Conservation (phyloP, 1,140 invertebrate species). For the Diabrotica undecimpunctata region DNA sequence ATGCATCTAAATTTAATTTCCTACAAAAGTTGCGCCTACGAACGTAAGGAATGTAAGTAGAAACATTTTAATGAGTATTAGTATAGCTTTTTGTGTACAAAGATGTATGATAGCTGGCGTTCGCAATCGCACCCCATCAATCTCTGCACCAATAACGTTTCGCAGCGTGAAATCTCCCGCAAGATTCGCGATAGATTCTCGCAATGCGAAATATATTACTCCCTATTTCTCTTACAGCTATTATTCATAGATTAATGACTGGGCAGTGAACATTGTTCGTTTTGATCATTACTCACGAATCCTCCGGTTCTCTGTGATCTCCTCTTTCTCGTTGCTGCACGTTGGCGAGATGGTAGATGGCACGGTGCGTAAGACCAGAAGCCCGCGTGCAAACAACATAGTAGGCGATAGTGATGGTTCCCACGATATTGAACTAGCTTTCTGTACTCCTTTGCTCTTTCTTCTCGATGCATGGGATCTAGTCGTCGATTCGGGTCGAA, state of each 20-base stretch:
- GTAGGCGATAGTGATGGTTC: slow-evolving; percentile 10
- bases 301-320: not conserved
- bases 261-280: slow-evolving; percentile 18
- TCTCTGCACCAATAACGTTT: slow-evolving; percentile 6
- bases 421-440: slow-evolving; percentile 8
- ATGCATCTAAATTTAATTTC: no score
- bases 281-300: slow-evolving; percentile 18
- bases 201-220: not conserved
- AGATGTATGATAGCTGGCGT: no score
- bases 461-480: not conserved
- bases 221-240: slow-evolving; percentile 11
- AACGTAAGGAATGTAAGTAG: no score
- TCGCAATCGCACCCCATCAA: slow-evolving; percentile 5
- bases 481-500: not conserved
- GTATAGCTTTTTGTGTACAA: no score
- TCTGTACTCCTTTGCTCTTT: not conserved
- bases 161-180: slow-evolving; percentile 13
- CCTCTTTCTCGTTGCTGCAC: not conserved
- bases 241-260: slow-evolving; percentile 20
- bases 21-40: no score
- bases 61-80: no score
- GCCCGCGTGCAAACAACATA: not conserved
- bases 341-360: not conserved
- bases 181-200: slow-evolving; percentile 7
- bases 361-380: slow-evolving; percentile 3